Base-by-base conservation (phyloP, 2,888 invertebrate genomes). In the Pammene aurita region DNA sequence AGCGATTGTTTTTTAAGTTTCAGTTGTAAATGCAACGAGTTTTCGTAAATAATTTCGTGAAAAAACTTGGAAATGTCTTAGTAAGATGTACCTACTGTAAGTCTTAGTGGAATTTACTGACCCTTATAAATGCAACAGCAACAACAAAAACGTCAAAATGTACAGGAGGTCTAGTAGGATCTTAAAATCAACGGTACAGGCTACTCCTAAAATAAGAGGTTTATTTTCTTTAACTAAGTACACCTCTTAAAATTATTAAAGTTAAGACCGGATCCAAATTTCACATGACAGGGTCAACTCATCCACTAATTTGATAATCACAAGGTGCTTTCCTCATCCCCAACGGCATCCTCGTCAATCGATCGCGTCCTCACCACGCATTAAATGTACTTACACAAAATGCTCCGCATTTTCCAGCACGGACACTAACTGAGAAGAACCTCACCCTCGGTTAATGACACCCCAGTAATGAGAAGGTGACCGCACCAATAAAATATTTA, bases 401-500 rank as follows among this genome's bases (percentile, higher is more conserved):
- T 42, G 14, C 60, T 18, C 14, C 26, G 62, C 62, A 50, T 62
- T 62, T 62, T 62, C 41, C 61, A 61, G 48, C 38, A 14, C 35
- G 18, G 44, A 46, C 26, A 14, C 1, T 7, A 14, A 16, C 0
- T 38, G 35, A 34, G 10, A 80, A 75, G 78, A 78, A 84, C 38
- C 87, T 85, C 90, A 88, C 89, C 89, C 50, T 13, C 50, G 50
- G 50, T 90, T 90, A 91, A 90, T 89, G 83, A 82, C 82, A 78
- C 84, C 87, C 89, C 74, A 74, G 86, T 90, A 91, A 90, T 90
- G 89, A 89, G 90, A 81, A 84, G 84, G 82, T 79, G 83, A 80
- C 80, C 79, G 77, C 80, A 84, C 87, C 90, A 90, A 89, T 90
- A 89, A 90, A 88, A 86, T 90, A 90, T 90, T 90, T 90, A 90